A percentile compares a stretch with the other conserved stretches of the same genome.
These are phyloP conservation scores for Maniola jurtina DNA, from an alignment of 1,140 invertebrate species.

Conservation along the genomic window DNA sequence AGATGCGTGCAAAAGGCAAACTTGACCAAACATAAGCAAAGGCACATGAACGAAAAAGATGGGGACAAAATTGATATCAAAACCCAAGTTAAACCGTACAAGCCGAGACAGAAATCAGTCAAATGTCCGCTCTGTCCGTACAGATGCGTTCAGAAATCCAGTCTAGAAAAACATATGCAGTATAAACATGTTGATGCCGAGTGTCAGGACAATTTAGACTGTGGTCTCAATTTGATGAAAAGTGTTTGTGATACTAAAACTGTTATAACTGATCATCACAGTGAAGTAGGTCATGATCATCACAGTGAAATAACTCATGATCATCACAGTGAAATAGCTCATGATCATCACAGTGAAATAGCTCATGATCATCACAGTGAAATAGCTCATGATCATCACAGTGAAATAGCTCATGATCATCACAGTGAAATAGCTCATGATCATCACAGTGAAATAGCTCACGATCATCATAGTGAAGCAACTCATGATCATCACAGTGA, in stretches of 20 bases:
- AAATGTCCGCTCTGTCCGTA: slow-evolving; percentile 69
- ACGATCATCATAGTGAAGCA: slow-evolving; percentile 37
- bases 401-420: slow-evolving; percentile 36
- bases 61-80: slow-evolving; percentile 60
- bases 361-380: background rate
- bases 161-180: slow-evolving; percentile 70
- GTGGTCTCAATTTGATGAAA: slow-evolving; percentile 37
- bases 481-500: background rate
- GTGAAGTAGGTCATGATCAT: slow-evolving; percentile 23
- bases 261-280: slow-evolving; percentile 11
- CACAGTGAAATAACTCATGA: slow-evolving; percentile 35
- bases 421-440: slow-evolving; percentile 28
- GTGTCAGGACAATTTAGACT: slow-evolving; percentile 17
- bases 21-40: slow-evolving; percentile 73
- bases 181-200: slow-evolving; percentile 57
- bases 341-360: slow-evolving; percentile 37
- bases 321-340: background rate
- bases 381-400: slow-evolving; percentile 10
- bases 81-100: slow-evolving; percentile 63
- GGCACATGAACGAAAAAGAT: slow-evolving; percentile 71
- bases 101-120: slow-evolving; percentile 63
- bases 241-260: slow-evolving; percentile 14
- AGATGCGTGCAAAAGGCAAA: slow-evolving; percentile 76
- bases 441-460: slow-evolving; percentile 25
- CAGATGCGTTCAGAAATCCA: slow-evolving; percentile 69